phyloP scores from a whole-genome alignment of 2,113 vertebrate genomes.

The Neotoma lepida region DNA sequence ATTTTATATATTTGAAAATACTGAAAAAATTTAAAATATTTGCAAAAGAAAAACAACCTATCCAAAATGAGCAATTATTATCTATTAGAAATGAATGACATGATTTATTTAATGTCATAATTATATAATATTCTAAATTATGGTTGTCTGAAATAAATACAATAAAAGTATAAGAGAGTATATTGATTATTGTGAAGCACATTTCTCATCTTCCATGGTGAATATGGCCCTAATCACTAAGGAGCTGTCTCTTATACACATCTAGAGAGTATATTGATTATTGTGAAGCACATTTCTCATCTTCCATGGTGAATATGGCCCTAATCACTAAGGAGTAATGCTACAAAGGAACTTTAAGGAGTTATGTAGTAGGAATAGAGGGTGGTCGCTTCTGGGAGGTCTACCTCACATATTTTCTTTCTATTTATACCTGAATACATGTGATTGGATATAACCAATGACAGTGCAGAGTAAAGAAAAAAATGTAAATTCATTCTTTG shows the following conservation, averaged over 20 bases:
- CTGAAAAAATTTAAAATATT: background rate
- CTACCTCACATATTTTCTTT: background rate
- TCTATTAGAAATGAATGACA: background rate
- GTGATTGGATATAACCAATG: background rate
- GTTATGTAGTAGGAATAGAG: too few relatives aligned
- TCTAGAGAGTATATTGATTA: background rate
- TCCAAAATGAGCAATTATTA: background rate
- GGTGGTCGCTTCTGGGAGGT: background rate
- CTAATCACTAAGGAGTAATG: background rate
- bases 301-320: background rate
- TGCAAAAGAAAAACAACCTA: background rate
- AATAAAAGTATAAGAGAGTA: background rate
- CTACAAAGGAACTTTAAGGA: background rate
- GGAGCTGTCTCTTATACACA: too few relatives aligned
- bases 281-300: background rate
- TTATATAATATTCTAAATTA: background rate
- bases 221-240: background rate
- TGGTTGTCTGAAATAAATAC: background rate
- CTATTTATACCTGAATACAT: background rate
- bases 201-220: background rate
- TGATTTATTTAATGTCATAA: background rate
- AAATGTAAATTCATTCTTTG: background rate
- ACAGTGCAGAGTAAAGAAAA: background rate
- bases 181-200: background rate
- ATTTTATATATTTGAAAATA: background rate